Evolutionary conservation across 2,797 vertebrate genomes (phyloP).

Genomic region (Syngnathus rostellatus): DNA sequence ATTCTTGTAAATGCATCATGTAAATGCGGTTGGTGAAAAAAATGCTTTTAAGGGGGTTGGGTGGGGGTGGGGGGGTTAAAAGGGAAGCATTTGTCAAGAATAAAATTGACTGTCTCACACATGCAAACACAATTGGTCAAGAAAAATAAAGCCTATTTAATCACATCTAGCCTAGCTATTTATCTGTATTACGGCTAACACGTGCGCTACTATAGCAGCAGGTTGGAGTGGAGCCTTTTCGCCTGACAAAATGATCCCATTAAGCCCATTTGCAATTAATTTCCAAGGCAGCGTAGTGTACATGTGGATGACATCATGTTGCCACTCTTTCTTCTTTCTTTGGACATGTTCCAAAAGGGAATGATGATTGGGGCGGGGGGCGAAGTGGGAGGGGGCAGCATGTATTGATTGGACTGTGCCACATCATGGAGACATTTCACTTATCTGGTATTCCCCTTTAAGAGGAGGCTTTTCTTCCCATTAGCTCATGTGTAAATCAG

Average conservation of each 20-base stretch:
- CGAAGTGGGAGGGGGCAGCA: slow-evolving; percentile 10
- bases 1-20: neutral
- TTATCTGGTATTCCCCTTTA: slow-evolving; percentile 11
- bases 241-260: slow-evolving; percentile 12
- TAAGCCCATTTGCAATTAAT: slow-evolving; percentile 10
- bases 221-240: slow-evolving; percentile 2
- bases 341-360: slow-evolving; percentile 35
- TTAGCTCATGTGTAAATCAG: slow-evolving; percentile 17
- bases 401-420: slow-evolving; percentile 35
- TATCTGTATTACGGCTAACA: neutral
- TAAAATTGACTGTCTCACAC: neutral
- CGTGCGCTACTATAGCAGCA: neutral
- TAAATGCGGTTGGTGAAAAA: neutral
- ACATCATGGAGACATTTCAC: slow-evolving; percentile 23
- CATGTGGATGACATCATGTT: slow-evolving; percentile 47
- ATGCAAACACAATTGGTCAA: neutral
- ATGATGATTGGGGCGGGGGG: neutral
- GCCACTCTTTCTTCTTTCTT: slow-evolving; percentile 23
- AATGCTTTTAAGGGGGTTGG: neutral
- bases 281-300: slow-evolving; percentile 19
- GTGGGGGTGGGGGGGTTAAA: neutral
- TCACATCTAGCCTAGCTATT: neutral
- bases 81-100: neutral
- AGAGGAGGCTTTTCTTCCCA: slow-evolving; percentile 8
- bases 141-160: neutral